phyloP scores from a whole-genome alignment of 2,113 vertebrate genomes.

The Alexandromys fortis region DNA sequence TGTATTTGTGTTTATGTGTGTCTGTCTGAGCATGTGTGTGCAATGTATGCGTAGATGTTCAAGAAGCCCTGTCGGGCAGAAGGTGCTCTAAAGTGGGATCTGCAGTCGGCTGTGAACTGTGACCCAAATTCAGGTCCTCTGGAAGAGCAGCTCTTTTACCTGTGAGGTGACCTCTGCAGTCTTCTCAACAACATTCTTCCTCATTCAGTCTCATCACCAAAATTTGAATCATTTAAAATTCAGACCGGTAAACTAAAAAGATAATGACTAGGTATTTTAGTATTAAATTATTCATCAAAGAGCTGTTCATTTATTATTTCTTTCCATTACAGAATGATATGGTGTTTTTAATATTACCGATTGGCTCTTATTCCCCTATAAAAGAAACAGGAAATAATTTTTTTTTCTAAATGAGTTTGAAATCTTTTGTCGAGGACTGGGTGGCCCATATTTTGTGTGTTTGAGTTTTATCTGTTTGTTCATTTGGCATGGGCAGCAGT shows the following conservation, averaged over 20 bases:
- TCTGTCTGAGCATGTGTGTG: background rate
- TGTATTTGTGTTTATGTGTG: background rate
- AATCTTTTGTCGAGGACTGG: slow-evolving; percentile 2
- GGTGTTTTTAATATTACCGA: background rate
- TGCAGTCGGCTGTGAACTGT: background rate
- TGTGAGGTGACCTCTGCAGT: no score
- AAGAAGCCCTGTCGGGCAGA: background rate
- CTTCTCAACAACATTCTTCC: background rate
- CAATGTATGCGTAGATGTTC: no score
- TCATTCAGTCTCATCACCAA: background rate
- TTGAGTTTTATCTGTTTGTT: slow-evolving; percentile 35
- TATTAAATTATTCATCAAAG: slow-evolving; percentile 2
- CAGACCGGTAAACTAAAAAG: slow-evolving; percentile 28
- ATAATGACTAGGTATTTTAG: background rate
- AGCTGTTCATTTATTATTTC: background rate
- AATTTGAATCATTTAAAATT: slow-evolving; percentile 48
- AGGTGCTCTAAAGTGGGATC: background rate
- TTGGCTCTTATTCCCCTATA: background rate
- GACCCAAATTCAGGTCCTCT: background rate
- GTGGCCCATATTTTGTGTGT: background rate
- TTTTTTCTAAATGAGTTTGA: slow-evolving; percentile 47
- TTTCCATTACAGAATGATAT: slow-evolving; percentile 37
- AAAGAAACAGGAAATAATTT: slow-evolving; percentile 48
- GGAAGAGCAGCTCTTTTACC: background rate
- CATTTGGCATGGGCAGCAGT: background rate